A percentile compares a stretch with the other conserved stretches of the same genome.
phyloP scores from a whole-genome alignment of 2,113 vertebrate species.

The Petromus typicus region DNA sequence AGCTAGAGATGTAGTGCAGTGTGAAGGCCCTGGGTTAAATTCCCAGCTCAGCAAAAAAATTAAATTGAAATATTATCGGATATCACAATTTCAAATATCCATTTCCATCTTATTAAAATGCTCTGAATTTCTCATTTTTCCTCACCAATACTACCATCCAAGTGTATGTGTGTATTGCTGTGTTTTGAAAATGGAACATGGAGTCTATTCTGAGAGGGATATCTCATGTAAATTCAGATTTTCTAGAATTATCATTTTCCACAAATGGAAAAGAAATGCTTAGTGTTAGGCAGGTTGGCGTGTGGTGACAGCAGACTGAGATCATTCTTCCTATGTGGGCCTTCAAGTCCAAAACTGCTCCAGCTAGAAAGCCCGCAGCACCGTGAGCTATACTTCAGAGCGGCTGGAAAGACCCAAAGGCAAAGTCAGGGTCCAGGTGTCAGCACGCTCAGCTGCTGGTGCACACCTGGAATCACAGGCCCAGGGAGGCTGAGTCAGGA shows the following conservation, averaged over 20 bases:
- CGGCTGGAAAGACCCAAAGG: background rate
- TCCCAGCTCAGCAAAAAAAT: background rate
- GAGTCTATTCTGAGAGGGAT: conserved; percentile 23
- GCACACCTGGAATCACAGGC: background rate
- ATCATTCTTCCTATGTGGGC: background rate
- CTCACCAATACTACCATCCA: background rate
- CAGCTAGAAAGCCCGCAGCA: background rate
- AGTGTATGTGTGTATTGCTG: background rate
- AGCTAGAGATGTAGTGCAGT: background rate
- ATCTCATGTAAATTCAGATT: conserved; percentile 28
- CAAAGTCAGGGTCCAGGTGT: conserved; percentile 57
- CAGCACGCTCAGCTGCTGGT: background rate
- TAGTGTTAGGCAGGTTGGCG: background rate
- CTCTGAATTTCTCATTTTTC: conserved; percentile 40
- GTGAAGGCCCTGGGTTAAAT: background rate
- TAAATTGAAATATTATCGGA: conserved; percentile 52
- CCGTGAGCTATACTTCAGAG: background rate
- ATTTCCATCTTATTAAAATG: conserved; percentile 43
- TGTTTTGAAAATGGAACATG: background rate
- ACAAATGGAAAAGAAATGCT: conserved; percentile 14
- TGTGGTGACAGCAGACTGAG: background rate
- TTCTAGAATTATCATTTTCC: background rate
- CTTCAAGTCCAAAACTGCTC: conserved; percentile 30
- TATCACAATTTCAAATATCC: background rate
- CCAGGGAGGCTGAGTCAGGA: background rate